These are phyloP conservation scores for Nilaparvata lugens DNA, from an alignment of 1,140 invertebrate species.

Conservation along the genomic window DNA sequence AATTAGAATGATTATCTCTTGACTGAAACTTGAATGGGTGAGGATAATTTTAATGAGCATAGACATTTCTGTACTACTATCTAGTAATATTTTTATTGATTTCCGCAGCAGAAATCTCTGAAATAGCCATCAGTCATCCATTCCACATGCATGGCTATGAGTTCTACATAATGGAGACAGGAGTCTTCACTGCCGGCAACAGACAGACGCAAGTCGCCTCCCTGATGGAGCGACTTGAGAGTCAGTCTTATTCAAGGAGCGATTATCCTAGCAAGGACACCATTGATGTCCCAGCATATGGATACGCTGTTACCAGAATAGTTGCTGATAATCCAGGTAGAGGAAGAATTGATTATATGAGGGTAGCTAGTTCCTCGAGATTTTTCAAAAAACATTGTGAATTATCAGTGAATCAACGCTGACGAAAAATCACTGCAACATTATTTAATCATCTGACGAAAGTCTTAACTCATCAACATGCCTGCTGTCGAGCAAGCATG, in stretches of 20 bases:
- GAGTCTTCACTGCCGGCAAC: slow-evolving; percentile 3
- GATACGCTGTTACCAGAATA: slow-evolving; percentile 50
- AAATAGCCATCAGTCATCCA: slow-evolving; percentile 57
- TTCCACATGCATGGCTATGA: slow-evolving; percentile 84
- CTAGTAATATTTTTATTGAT: not conserved
- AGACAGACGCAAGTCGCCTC: not conserved
- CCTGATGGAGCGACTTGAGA: not conserved
- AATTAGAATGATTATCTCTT: too few species aligned
- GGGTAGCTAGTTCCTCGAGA: too few species aligned
- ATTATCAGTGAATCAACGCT: too few species aligned
- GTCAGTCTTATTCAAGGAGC: not conserved
- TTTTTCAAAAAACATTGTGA: too few species aligned
- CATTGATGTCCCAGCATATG: slow-evolving; percentile 81
- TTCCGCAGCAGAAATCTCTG: not conserved
- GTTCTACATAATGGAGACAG: slow-evolving; percentile 51
- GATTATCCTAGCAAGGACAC: slow-evolving; percentile 57
- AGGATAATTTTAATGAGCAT: too few species aligned
- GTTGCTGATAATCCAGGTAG: slow-evolving; percentile 37
- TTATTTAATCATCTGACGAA: too few species aligned
- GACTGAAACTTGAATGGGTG: too few species aligned
- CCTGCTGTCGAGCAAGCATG: too few species aligned
- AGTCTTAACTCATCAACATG: too few species aligned
- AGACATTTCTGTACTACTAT: too few species aligned
- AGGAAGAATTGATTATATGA: not conserved
- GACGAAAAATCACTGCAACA: too few species aligned